Base-by-base conservation (phyloP, 2,113 vertebrate genomes). In the Syngnathus scovelli region DNA sequence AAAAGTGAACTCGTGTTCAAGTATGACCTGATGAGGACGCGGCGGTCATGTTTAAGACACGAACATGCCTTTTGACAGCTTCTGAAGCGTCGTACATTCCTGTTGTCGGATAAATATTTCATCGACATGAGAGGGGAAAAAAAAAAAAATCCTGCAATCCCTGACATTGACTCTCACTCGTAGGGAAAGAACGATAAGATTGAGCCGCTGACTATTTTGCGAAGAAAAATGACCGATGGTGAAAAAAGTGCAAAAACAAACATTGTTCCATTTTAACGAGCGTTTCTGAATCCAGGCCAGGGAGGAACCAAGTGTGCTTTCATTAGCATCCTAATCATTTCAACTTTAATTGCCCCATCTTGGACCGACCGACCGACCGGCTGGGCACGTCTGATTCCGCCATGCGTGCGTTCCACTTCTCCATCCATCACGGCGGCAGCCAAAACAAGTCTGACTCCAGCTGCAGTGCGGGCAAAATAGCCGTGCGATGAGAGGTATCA, bases 401-500 rank as follows among this genome's bases (percentile, higher is more conserved):
- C 16, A 55, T 8, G 10, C 6, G 23, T 55, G 12, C 3, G 39
- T 60, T 60, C 5, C 6, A 8, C 37, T 38, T 60, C 18, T 2
- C 3, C 37, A 27, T 55, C 10, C 10, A 11, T 27, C 21, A 23
- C 27, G 2, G 27, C 21, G 3, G 3, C 11, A 6, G 52, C 13
- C 27, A 56, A 56, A 56, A 44, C n/a, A 44, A 41, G 39, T 62
- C 60, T 8, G 39, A 62, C n/a, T 43, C 6, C 39, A 72, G 64
- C 56, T 60, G 46, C 12, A 21, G 59, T 21, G 59, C 5, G 59
- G 69, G 67, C 67, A 23, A 78, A 72, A 79, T 58, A 78, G 41
- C 66, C 67, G 67, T 54, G 61, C 55, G 76, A 78, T 75, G 77
- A 80, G 75, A 75, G 68, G 69, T 74, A 73, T 78, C 75, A 72